Conservation (phyloP, 2,797 vertebrate genomes). For the Hemitrygon akajei region DNA sequence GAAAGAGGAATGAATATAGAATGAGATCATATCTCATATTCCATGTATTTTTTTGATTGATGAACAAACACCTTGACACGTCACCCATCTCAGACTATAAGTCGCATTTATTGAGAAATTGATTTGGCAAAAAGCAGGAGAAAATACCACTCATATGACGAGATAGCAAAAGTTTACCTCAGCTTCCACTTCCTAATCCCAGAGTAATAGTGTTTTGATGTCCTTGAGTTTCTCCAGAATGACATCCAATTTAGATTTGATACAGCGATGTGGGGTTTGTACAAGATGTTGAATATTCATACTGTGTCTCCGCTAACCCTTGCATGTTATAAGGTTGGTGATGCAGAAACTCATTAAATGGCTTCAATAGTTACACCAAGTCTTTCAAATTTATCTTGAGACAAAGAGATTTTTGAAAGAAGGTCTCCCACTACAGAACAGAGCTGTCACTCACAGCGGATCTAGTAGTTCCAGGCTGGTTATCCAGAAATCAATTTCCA, state of each 20-base stretch:
- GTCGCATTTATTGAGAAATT: not conserved
- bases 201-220: not conserved
- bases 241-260: not conserved
- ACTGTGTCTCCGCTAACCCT: not conserved
- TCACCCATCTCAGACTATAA: not conserved
- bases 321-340: not conserved
- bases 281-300: conserved; percentile 24
- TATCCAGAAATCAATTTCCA: not conserved
- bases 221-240: conserved; percentile 12
- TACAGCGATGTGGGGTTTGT: not conserved
- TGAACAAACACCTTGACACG: not conserved
- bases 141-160: not conserved
- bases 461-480: not conserved
- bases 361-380: not conserved
- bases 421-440: not conserved
- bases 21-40: not conserved
- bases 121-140: not conserved
- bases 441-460: not conserved
- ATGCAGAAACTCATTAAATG: conserved; percentile 13
- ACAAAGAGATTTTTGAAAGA: not conserved
- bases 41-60: not conserved
- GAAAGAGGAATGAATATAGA: not conserved
- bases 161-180: not conserved
- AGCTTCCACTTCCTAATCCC: not conserved
- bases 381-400: conserved; percentile 12